Percentiles rank a stretch among this genome's conserved stretches.
phyloP scores from a whole-genome alignment of 2,888 invertebrate species.

The Phymatocera aterrima region DNA sequence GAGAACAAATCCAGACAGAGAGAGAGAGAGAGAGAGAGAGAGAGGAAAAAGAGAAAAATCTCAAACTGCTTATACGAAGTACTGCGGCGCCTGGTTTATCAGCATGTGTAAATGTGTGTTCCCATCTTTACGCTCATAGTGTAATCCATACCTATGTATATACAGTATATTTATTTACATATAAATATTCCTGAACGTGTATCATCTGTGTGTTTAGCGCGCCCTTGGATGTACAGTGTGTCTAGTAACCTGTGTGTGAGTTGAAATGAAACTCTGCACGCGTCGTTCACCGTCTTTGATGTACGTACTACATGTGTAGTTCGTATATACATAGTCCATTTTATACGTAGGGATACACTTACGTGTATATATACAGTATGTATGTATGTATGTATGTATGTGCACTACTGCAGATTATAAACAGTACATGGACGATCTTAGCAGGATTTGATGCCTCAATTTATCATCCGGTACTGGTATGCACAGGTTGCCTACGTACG shows the following conservation, averaged over 20 bases:
- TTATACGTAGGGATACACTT: no score
- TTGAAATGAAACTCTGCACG: no score
- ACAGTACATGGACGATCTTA: slow-evolving; percentile 4
- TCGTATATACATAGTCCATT: no score
- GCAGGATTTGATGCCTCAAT: not conserved
- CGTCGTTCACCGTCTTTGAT: no score
- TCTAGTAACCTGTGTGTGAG: no score
- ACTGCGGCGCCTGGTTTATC: slow-evolving; percentile 6
- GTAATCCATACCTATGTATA: not conserved
- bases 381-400: not conserved
- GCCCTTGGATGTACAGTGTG: no score
- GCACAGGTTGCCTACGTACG: no score
- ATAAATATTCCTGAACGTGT: no score
- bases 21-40: not conserved
- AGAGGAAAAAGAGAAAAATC: not conserved
- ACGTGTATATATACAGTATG: not conserved
- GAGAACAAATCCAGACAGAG: no score
- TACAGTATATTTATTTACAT: no score
- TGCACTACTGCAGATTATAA: not conserved
- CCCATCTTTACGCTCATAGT: not conserved
- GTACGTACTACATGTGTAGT: no score
- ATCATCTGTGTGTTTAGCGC: no score
- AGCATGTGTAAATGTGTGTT: not conserved
- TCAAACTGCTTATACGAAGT: not conserved
- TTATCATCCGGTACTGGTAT: not conserved